A percentile compares a stretch with the other conserved stretches of the same genome.
These are phyloP conservation scores for Otolemur garnettii DNA, from an alignment of 2,113 vertebrate genomes.

Conservation along the genomic window DNA sequence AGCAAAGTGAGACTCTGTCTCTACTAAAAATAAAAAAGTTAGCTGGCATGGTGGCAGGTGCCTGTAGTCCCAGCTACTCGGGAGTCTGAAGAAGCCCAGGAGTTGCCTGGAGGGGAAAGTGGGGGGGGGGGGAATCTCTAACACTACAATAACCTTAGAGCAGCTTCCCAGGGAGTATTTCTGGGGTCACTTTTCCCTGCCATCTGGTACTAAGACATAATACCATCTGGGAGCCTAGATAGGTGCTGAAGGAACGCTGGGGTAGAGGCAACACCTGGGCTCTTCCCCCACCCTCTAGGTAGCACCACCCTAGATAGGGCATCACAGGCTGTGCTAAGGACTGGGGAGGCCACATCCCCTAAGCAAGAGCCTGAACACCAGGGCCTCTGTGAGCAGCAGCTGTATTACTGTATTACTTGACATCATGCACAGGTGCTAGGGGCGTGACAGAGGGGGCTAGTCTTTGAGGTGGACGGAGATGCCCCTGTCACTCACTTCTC, in stretches of 20 bases:
- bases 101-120: no score
- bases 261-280: no score
- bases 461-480: fast-evolving
- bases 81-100: no score
- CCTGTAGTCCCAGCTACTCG: no score
- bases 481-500: neutral
- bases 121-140: no score
- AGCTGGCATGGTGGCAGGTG: no score
- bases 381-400: neutral
- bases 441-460: neutral
- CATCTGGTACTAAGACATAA: no score
- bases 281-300: no score
- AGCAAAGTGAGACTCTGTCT: no score
- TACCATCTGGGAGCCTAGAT: fast-evolving
- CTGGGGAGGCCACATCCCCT: neutral
- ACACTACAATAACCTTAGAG: no score
- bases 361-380: neutral
- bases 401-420: neutral
- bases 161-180: neutral
- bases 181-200: neutral
- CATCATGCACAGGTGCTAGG: neutral
- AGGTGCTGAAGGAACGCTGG: neutral
- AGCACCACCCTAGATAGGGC: no score
- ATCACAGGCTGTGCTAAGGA: neutral
- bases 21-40: no score